Evolutionary conservation across 2,113 vertebrate species (phyloP).

Genomic region (Atractosteus spatula): DNA sequence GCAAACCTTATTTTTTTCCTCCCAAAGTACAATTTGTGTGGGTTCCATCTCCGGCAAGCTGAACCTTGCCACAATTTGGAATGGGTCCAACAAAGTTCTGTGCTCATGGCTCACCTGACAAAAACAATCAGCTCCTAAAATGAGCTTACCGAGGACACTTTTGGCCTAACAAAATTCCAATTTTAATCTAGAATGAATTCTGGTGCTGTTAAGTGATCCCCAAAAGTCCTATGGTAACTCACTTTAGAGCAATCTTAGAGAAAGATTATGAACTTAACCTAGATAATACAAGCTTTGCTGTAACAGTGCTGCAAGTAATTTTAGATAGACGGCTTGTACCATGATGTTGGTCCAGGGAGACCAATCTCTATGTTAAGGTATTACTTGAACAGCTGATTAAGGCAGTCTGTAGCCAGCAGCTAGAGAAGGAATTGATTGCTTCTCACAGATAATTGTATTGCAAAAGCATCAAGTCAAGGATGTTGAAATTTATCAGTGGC

Average conservation of each 20-base stretch:
- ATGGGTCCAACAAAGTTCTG: no score
- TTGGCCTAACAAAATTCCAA: constrained; percentile 14
- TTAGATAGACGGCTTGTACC: background rate
- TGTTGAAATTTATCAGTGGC: constrained; percentile 49
- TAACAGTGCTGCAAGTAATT: constrained; percentile 1
- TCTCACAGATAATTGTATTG: constrained; percentile 54
- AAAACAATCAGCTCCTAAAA: no score
- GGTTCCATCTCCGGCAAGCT: no score
- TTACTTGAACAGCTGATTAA: constrained; percentile 32
- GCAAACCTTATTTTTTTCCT: no score
- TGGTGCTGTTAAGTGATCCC: constrained; percentile 25
- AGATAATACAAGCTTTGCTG: constrained; percentile 40
- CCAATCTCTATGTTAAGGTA: background rate
- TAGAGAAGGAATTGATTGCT: constrained; percentile 48
- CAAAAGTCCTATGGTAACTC: constrained; percentile 28
- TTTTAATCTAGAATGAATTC: constrained; percentile 34
- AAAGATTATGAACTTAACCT: constrained; percentile 47
- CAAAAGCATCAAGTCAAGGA: constrained; percentile 45
- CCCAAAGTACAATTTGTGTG: no score
- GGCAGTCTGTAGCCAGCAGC: constrained; percentile 3
- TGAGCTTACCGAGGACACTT: no score
- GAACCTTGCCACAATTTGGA: no score
- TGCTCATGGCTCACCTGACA: no score
- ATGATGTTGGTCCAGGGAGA: background rate
- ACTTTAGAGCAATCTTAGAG: constrained; percentile 37